Percentiles rank a stretch among this genome's conserved stretches.
Conservation (phyloP, 2,797 vertebrate genomes). For the Tapera naevia region DNA sequence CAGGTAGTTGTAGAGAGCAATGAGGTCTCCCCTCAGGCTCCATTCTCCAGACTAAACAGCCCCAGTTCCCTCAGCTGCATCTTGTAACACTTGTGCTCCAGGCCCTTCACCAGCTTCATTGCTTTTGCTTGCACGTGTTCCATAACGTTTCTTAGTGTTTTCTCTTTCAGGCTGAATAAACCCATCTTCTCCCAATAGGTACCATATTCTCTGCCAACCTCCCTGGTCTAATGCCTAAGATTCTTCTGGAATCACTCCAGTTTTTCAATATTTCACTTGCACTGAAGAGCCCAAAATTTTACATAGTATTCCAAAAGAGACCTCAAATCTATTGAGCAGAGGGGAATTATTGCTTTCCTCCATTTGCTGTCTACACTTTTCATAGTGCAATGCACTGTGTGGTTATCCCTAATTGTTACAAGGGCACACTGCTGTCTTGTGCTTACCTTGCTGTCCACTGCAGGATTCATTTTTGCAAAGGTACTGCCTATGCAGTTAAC, state of each 20-base stretch:
- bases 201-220: background rate
- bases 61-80: background rate
- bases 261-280: background rate
- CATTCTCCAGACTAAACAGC: background rate
- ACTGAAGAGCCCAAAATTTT: background rate
- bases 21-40: accelerated
- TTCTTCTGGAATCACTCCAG: background rate
- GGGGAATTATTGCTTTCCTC: background rate
- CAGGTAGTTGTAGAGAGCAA: background rate
- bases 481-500: background rate
- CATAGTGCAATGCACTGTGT: background rate
- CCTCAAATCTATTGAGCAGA: background rate
- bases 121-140: background rate
- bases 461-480: background rate
- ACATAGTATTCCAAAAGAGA: background rate
- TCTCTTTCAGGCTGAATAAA: background rate
- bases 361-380: background rate
- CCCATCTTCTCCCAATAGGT: background rate
- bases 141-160: background rate
- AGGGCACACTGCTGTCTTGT: background rate
- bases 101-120: background rate
- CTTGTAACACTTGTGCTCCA: background rate
- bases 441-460: background rate
- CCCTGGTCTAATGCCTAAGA: background rate
- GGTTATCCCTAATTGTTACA: background rate